Percentiles rank a stretch among this genome's conserved stretches.
phyloP scores from a whole-genome alignment of 92 coral and sea anemone genomes.

The Zoanthus gigantus region DNA sequence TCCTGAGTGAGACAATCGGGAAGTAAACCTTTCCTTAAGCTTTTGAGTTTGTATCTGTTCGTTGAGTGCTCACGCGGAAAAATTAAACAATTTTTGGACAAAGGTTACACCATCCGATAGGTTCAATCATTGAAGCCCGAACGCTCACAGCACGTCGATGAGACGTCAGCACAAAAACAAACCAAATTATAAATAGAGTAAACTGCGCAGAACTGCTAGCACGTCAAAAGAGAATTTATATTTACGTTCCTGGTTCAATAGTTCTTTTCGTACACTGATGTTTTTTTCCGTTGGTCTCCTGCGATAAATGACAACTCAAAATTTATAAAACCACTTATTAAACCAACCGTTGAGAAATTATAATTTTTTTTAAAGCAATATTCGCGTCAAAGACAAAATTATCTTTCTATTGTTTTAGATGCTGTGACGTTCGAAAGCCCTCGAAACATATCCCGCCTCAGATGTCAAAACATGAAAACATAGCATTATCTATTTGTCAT shows the following conservation, averaged over 20 bases:
- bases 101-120: conserved; percentile 5
- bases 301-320: background rate
- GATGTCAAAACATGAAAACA: conserved; percentile 20
- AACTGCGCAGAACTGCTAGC: background rate
- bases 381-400: conserved; percentile 23
- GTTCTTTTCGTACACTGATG: background rate
- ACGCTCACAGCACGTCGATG: conserved; percentile 7
- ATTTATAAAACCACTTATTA: background rate
- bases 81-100: conserved; percentile 5
- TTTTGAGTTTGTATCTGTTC: background rate
- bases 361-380: background rate
- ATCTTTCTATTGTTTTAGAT: conserved; percentile 12
- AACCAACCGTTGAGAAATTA: background rate
- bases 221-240: background rate
- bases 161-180: conserved; percentile 8
- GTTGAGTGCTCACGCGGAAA: conserved; percentile 35
- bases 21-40: conserved; percentile 13
- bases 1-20: conserved; percentile 19
- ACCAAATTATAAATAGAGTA: conserved; percentile 13
- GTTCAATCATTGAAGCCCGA: background rate
- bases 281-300: background rate
- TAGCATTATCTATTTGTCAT: conserved; percentile 42
- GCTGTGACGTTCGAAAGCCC: conserved; percentile 35
- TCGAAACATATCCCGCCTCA: conserved; percentile 37
- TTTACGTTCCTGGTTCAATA: background rate